Base-by-base conservation (phyloP, 2,797 vertebrate species). In the Trematomus bernacchii region DNA sequence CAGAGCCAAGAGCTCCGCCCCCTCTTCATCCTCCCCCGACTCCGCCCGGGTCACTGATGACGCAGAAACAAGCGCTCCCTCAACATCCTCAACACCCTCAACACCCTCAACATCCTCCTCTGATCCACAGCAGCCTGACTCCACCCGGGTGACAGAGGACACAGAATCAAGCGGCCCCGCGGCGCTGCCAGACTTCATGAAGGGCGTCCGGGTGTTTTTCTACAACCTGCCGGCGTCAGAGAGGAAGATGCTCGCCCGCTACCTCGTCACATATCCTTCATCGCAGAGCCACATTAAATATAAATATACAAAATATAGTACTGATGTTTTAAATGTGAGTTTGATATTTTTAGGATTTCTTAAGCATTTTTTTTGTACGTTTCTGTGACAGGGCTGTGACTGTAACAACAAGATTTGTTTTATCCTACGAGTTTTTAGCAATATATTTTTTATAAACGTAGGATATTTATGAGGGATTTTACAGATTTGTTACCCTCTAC, bases 231-330 rank as follows among this genome's bases (percentile, higher is more conserved):
- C 85, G 33, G 93, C 91, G 3, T 87, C 93, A 0, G 93, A 95
- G 61, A 93, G 91, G 87, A 96, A 95, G 90, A 88, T 71, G 21
- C 91, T 96, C 48, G 70, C 86, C 1, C 95, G 94, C n/a, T 92
- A 95, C 85, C 94, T 96, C 11, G 59, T 96, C 85, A 90, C 95
- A 95, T 96, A 96, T 96, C 95, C 94, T 96, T 90, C 76, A 37
- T 53, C 8, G 30, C 33, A 37, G 27, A 27, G 27, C 27, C 4
- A 4, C 27, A 4, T 27, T 27, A 1, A n/a, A 27, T 27, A 5
- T 27, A 27, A 27, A 27, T 27, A 27, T 27, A 27, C 4, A 27
- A 27, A 27, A 4, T 1, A 27, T 27, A 27, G 27, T 27, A 5
- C 27, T 27, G 27, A 27, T 27, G 27, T 27, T 5, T 27, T 27